Evolutionary conservation across 2,888 invertebrate species (phyloP).

Genomic region (Ectemnius cavifrons): DNA sequence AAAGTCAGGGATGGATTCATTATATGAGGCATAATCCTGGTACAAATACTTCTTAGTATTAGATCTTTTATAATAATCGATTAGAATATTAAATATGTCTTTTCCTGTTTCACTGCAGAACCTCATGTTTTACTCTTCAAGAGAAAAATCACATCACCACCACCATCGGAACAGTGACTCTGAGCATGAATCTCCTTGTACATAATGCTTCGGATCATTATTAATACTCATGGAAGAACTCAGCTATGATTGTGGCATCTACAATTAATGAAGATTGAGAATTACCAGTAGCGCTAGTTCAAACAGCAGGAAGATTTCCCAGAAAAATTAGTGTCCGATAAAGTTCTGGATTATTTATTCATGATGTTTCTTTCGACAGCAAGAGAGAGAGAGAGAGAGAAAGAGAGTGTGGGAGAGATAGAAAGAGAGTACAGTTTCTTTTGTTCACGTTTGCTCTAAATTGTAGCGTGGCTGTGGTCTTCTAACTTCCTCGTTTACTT

Average conservation of each 20-base stretch:
- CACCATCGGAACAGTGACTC: constrained; percentile 65
- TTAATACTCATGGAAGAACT: constrained; percentile 58
- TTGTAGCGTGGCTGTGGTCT: constrained; percentile 25
- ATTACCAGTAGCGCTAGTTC: background rate
- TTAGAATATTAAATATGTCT: background rate
- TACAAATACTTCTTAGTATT: constrained; percentile 72
- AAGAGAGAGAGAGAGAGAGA: too few relatives aligned
- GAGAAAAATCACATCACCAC: constrained; percentile 83
- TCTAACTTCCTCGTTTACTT: constrained; percentile 39
- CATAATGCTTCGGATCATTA: constrained; percentile 58
- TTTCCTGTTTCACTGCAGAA: constrained; percentile 81
- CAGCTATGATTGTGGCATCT: constrained; percentile 36
- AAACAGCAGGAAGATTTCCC: too few relatives aligned
- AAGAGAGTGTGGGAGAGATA: too few relatives aligned
- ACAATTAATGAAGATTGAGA: background rate
- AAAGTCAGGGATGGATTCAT: constrained; percentile 97
- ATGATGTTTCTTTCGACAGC: too few relatives aligned
- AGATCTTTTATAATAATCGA: background rate
- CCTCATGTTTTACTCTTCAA: constrained; percentile 94
- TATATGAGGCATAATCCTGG: constrained; percentile 98
- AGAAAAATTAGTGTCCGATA: too few relatives aligned
- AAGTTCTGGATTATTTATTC: too few relatives aligned
- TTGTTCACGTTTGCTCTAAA: too few relatives aligned
- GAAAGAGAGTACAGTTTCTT: too few relatives aligned
- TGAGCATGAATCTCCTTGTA: constrained; percentile 44